Evolutionary conservation across 1,140 invertebrate species (phyloP).

Genomic region (Homalodisca vitripennis): DNA sequence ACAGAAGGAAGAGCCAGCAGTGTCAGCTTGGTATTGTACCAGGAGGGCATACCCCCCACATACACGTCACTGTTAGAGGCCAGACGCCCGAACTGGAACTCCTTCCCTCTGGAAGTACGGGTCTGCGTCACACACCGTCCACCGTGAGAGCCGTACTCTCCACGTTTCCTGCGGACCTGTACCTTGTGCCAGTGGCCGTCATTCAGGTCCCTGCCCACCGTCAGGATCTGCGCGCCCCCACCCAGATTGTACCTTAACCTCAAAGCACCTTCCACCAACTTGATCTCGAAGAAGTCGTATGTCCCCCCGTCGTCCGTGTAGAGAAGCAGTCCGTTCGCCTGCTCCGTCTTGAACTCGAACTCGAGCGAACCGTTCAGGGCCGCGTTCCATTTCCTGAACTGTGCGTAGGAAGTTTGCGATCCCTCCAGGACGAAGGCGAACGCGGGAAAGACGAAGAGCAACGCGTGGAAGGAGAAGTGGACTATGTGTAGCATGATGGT

Average conservation of each 20-base stretch:
- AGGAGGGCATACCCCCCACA: constrained; percentile 86
- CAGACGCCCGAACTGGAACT: constrained; percentile 83
- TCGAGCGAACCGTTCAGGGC: constrained; percentile 83
- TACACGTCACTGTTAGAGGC: constrained; percentile 86
- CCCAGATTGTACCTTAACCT: constrained; percentile 84
- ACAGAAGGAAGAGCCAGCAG: constrained; percentile 82
- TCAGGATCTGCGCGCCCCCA: constrained; percentile 82
- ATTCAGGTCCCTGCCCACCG: constrained; percentile 79
- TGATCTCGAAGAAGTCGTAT: constrained; percentile 94
- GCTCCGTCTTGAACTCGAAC: constrained; percentile 89
- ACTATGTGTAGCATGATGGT: background rate
- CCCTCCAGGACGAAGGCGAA: constrained; percentile 76
- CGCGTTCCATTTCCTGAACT: constrained; percentile 87
- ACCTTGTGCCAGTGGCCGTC: constrained; percentile 92
- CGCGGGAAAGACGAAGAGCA: constrained; percentile 36
- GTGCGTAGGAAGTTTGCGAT: constrained; percentile 80
- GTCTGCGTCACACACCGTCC: constrained; percentile 77
- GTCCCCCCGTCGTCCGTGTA: constrained; percentile 94
- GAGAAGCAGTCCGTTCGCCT: constrained; percentile 83
- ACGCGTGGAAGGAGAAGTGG: background rate
- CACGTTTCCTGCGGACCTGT: constrained; percentile 67
- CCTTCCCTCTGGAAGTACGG: constrained; percentile 74
- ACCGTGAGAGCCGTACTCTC: constrained; percentile 73
- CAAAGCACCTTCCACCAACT: constrained; percentile 87
- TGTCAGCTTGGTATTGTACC: constrained; percentile 82